Evolutionary conservation across 2,888 invertebrate species (phyloP).

Genomic region (Aphidius colemani): DNA sequence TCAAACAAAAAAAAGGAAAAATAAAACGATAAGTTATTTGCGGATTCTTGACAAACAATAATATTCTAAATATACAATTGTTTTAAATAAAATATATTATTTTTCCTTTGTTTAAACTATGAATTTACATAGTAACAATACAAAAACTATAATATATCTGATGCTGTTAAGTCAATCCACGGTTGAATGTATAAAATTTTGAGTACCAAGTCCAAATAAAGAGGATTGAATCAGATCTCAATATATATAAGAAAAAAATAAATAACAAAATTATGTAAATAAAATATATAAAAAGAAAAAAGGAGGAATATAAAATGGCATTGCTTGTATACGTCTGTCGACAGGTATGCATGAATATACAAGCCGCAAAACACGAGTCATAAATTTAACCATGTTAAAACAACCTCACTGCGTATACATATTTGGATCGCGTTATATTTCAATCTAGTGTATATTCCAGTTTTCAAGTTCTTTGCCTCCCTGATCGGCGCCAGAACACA

Average conservation of each 20-base stretch:
- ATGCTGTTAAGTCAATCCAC: too few relatives aligned
- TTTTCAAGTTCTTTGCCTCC: conserved; percentile 30
- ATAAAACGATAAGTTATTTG: too few relatives aligned
- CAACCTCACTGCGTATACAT: conserved; percentile 40
- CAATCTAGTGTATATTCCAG: conserved; percentile 43
- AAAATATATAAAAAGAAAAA: neutral
- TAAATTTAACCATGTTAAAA: conserved; percentile 32
- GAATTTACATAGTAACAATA: too few relatives aligned
- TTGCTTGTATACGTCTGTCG: conserved; percentile 6
- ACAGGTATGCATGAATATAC: conserved; percentile 18
- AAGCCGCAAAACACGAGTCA: conserved; percentile 23
- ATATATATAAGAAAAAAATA: too few relatives aligned
- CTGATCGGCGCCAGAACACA: conserved; percentile 54
- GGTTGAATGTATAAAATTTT: too few relatives aligned
- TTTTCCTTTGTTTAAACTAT: too few relatives aligned
- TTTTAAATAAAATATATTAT: too few relatives aligned
- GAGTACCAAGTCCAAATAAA: conserved; percentile 5
- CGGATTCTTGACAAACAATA: too few relatives aligned
- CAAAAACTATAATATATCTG: too few relatives aligned
- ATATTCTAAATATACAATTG: too few relatives aligned
- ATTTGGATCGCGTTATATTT: conserved; percentile 55
- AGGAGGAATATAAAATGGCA: conserved; percentile 8
- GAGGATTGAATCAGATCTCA: conserved; percentile 12
- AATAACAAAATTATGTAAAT: too few relatives aligned
- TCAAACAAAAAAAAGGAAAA: too few relatives aligned